Evolutionary conservation across 1,140 invertebrate species (phyloP).

Genomic region (Stenopsyche tienmushanensis): DNA sequence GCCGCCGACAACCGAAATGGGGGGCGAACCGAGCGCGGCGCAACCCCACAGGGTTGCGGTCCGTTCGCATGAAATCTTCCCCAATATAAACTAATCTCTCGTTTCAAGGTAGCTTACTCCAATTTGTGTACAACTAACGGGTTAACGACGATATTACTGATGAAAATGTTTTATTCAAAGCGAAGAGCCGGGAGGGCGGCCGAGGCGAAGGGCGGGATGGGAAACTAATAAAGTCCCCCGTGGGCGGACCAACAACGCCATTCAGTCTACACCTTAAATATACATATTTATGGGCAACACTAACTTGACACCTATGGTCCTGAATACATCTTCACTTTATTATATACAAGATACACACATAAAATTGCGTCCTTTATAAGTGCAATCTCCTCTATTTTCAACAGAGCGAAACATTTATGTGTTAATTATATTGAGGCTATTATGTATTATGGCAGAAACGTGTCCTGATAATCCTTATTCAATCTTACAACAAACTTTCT

Average conservation of each 20-base stretch:
- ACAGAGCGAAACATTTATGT: too few relatives aligned
- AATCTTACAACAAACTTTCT: too few relatives aligned
- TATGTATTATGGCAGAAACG: too few relatives aligned
- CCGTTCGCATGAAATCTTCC: too few relatives aligned
- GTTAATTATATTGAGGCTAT: too few relatives aligned
- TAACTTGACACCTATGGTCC: constrained; percentile 10
- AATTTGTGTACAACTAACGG: constrained; percentile 18
- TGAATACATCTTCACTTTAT: neutral
- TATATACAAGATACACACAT: too few relatives aligned
- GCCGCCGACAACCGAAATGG: too few relatives aligned
- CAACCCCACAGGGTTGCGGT: too few relatives aligned
- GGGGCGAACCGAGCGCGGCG: too few relatives aligned
- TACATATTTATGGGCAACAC: constrained; percentile 37
- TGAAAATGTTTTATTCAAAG: constrained; percentile 38
- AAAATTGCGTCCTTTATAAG: too few relatives aligned
- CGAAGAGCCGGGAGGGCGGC: constrained; percentile 5
- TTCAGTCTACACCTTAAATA: constrained; percentile 31
- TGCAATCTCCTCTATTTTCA: too few relatives aligned
- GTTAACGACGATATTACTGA: constrained; percentile 29
- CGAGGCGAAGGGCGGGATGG: neutral
- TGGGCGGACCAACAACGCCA: constrained; percentile 18
- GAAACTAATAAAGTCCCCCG: constrained; percentile 39
- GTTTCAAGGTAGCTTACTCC: neutral
- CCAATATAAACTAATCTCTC: neutral
- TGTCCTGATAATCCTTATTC: too few relatives aligned